A percentile compares a stretch with the other conserved stretches of the same genome.
Conservation (phyloP, 2,888 invertebrate species). For the Drosophila prostipennis region DNA sequence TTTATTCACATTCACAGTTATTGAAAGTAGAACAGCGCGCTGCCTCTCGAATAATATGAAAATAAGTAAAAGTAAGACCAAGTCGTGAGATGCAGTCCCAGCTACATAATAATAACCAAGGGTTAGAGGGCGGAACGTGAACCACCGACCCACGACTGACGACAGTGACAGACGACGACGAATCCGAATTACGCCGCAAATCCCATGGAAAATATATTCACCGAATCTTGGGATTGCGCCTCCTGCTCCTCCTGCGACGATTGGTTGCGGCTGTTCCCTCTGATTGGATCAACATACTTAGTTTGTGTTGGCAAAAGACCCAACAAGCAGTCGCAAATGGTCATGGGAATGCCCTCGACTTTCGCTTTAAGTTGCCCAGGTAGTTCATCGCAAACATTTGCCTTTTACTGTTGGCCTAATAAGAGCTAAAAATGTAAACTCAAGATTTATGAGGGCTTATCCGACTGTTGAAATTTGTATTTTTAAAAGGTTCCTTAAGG, state of each 20-base stretch:
- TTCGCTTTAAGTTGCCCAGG: slow-evolving; percentile 17
- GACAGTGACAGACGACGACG: slow-evolving; percentile 33
- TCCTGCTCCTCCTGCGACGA: slow-evolving; percentile 10
- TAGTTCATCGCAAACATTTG: slow-evolving; percentile 15
- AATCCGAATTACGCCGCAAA: slow-evolving; percentile 10
- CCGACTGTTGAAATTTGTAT: not conserved
- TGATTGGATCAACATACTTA: slow-evolving; percentile 40
- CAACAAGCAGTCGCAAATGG: slow-evolving; percentile 21
- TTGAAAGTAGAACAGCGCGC: slow-evolving; percentile 64
- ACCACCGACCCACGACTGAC: slow-evolving; percentile 9
- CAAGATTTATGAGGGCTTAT: slow-evolving; percentile 5
- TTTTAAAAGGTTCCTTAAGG: not conserved
- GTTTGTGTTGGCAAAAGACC: slow-evolving; percentile 29
- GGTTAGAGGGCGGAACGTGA: slow-evolving; percentile 39
- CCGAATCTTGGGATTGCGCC: slow-evolving; percentile 6
- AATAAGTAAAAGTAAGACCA: slow-evolving; percentile 44
- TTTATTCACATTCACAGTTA: slow-evolving; percentile 70
- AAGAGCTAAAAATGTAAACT: slow-evolving; percentile 16
- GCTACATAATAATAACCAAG: slow-evolving; percentile 30
- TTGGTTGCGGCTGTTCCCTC: slow-evolving; percentile 21
- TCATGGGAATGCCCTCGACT: slow-evolving; percentile 8
- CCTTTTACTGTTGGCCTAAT: slow-evolving; percentile 8
- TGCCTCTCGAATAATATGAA: slow-evolving; percentile 62
- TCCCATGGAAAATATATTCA: slow-evolving; percentile 33
- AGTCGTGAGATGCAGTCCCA: slow-evolving; percentile 22